phyloP scores from a whole-genome alignment of 1,140 invertebrate species.

The Muscidifurax raptorellus region DNA sequence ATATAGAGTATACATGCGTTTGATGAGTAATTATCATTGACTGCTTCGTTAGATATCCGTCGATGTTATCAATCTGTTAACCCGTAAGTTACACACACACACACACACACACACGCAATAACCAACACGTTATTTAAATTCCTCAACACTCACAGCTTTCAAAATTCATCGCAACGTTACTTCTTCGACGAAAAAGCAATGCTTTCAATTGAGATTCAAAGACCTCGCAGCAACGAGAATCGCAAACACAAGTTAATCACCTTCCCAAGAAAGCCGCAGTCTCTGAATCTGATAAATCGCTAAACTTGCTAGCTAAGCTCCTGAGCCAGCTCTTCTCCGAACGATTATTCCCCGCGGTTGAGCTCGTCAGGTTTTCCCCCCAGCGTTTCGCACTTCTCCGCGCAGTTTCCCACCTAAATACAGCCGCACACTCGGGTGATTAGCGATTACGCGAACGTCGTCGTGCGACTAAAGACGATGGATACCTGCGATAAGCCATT shows the following conservation, averaged over 20 bases:
- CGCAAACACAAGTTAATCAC: not conserved
- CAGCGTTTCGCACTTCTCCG: too few relatives aligned
- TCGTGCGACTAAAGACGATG: not conserved
- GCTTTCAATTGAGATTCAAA: too few relatives aligned
- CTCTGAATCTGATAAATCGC: not conserved
- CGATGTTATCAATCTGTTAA: too few relatives aligned
- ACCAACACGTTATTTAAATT: too few relatives aligned
- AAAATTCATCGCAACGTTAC: too few relatives aligned
- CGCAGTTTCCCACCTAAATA: not conserved
- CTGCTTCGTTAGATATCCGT: too few relatives aligned
- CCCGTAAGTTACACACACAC: too few relatives aligned
- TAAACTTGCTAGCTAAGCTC: not conserved
- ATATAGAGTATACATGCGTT: not conserved
- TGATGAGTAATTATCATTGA: not conserved
- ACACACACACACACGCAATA: too few relatives aligned
- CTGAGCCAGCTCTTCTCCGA: not conserved
- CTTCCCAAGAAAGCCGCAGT: not conserved
- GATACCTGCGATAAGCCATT: conserved; percentile 4
- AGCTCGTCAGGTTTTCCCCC: not conserved
- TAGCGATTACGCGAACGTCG: conserved; percentile 10
- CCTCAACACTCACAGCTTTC: too few relatives aligned
- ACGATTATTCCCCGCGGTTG: not conserved
- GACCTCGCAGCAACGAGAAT: too few relatives aligned
- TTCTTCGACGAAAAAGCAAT: too few relatives aligned
- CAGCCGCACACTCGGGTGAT: not conserved